Evolutionary conservation across 2,113 vertebrate genomes (phyloP), one percentile per base, ranked within the genome.

Genomic region (Fulica atra): DNA sequence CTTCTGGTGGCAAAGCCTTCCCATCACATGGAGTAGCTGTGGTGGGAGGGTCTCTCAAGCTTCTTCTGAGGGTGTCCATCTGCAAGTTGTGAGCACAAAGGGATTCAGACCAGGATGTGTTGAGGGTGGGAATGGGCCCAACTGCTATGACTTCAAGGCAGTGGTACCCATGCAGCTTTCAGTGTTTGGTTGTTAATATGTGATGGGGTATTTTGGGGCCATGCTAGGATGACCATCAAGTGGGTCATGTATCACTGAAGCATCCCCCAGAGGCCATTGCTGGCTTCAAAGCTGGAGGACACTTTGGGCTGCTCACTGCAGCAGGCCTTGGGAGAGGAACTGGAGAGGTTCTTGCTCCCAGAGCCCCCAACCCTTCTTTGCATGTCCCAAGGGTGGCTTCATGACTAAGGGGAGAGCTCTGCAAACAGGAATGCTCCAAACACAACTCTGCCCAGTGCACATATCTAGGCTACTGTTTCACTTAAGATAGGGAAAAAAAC

Each of bases 51-150:
- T 77, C 9, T 31, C 59, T 69, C 50, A 18, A 24, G 33, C 4
- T 38, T 17, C n/a, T 50, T 78, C 24, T 70, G 42, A 40, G 28
- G 18, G 29, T 79, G 15, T 88, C 48, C 8, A 6, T 6, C 20
- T 65, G 68, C 13, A 23, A 72, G 11, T 35, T 24, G 16, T 8
- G 59, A 83, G 35, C 14, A 3, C 10, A 48, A 20, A 31, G 85
- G 26, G 65, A 60, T 65, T 77, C 50, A 44, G 72, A 33, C 7
- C 46, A 3, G 4, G 20, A 54, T n/a, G 6, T 0, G 4, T 3
- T 25, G n/a, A 16, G 29, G 21, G 16, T 60, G 33, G 69, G 29
- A 91, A 44, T 29, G 35, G 33, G 6, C 23, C 38, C 0, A 0
- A 36, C 18, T 25, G 13, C 19, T 74, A 29, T 26, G n/a, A 7